phyloP scores from a whole-genome alignment of 2,888 invertebrate genomes.

The Diploptera punctata region DNA sequence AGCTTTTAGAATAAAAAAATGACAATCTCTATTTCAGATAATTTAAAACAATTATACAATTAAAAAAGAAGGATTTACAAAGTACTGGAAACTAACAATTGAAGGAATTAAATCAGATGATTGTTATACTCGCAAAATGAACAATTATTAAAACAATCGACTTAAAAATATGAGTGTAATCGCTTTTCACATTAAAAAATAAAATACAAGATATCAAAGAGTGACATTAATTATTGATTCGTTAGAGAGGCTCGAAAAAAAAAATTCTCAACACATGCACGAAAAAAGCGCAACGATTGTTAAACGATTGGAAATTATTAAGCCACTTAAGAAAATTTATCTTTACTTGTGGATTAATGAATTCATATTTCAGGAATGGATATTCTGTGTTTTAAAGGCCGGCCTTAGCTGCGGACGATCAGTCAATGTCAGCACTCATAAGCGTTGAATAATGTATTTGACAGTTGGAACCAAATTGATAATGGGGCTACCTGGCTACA shows the following conservation, averaged over 20 bases:
- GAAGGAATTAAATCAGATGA: too few species aligned
- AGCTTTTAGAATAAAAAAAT: too few species aligned
- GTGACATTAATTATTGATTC: background rate
- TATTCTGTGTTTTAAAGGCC: background rate
- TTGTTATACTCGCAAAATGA: too few species aligned
- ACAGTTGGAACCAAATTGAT: slow-evolving; percentile 1
- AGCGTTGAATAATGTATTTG: slow-evolving; percentile 19
- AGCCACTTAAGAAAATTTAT: slow-evolving; percentile 21
- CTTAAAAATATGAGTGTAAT: background rate
- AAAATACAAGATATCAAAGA: background rate
- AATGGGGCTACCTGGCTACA: slow-evolving; percentile 16
- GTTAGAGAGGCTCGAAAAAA: background rate
- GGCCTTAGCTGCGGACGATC: background rate
- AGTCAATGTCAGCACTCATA: slow-evolving; percentile 11
- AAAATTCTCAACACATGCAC: background rate
- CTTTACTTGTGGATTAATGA: slow-evolving; percentile 2
- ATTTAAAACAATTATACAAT: too few species aligned
- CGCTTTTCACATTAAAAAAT: background rate
- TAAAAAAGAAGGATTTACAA: too few species aligned
- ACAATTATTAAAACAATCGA: background rate
- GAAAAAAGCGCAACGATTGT: background rate
- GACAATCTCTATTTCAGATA: too few species aligned
- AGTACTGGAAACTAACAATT: too few species aligned
- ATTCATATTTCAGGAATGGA: slow-evolving; percentile 10
- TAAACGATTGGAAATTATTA: slow-evolving; percentile 3